A percentile compares a stretch with the other conserved stretches of the same genome.
Conservation (phyloP, 2,797 vertebrate genomes). For the Bradypus variegatus region DNA sequence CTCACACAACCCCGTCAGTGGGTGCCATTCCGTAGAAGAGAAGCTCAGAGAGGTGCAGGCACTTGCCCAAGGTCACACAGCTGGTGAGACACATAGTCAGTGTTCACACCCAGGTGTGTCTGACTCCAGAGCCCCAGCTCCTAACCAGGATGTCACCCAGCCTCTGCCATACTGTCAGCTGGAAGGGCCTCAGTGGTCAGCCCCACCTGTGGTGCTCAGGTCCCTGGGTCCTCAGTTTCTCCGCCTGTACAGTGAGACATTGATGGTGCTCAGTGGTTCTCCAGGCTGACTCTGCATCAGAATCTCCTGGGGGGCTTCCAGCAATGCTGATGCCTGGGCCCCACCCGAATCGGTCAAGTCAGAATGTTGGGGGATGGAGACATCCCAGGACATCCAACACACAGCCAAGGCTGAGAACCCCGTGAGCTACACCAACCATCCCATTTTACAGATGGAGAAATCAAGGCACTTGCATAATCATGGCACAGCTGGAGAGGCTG, state of each 20-base stretch:
- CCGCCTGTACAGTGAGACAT: background rate
- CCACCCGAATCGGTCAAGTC: no score
- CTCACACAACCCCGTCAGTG: background rate
- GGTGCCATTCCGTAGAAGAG: background rate
- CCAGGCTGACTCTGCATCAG: background rate
- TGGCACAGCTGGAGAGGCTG: background rate
- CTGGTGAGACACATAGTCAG: background rate
- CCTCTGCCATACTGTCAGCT: background rate
- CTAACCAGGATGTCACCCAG: background rate
- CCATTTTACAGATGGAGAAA: background rate
- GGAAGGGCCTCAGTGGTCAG: background rate
- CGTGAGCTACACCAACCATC: background rate
- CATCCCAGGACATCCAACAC: background rate
- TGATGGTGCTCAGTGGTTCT: background rate
- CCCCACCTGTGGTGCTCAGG: background rate
- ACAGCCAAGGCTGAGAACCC: background rate
- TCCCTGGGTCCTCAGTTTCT: background rate
- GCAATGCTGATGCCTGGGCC: background rate
- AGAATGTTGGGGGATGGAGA: background rate
- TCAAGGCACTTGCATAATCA: background rate
- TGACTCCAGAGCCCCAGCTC: background rate
- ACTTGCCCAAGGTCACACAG: background rate
- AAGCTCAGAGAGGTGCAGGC: background rate
- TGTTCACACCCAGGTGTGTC: background rate
- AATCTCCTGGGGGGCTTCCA: background rate